These are phyloP conservation scores for Pipistrellus nathusii DNA, from an alignment of 2,797 vertebrate genomes.

Conservation along the genomic window DNA sequence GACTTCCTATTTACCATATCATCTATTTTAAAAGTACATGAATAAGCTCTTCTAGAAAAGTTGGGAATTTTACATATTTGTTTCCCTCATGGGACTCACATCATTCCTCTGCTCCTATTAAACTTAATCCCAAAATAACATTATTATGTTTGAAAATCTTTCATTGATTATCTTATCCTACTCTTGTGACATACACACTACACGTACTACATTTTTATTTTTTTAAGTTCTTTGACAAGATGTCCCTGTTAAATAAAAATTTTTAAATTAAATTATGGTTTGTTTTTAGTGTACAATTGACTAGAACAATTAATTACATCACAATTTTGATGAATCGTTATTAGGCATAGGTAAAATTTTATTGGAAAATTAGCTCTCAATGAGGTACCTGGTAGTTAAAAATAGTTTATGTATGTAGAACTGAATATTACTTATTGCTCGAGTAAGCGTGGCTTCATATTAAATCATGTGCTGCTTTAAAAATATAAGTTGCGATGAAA, in stretches of 20 bases:
- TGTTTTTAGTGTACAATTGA: not conserved
- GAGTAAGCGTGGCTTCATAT: not conserved
- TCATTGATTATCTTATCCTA: not conserved
- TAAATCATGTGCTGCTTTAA: not conserved
- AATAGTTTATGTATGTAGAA: not conserved
- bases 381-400: not conserved
- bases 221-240: constrained; percentile 24
- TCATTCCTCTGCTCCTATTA: not conserved
- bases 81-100: constrained; percentile 12
- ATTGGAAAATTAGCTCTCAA: not conserved
- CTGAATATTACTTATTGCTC: constrained; percentile 3
- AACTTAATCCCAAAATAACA: not conserved
- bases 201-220: not conserved
- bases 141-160: constrained; percentile 11
- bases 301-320: constrained; percentile 23
- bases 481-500: constrained; percentile 31
- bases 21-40: not conserved
- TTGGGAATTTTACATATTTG: constrained; percentile 1
- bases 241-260: constrained; percentile 7
- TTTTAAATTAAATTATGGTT: constrained; percentile 32
- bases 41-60: not conserved
- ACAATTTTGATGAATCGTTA: constrained; percentile 39
- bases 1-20: not conserved
- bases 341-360: constrained; percentile 14
- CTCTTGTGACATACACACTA: not conserved